A percentile compares a stretch with the other conserved stretches of the same genome.
phyloP scores from a whole-genome alignment of 1,140 invertebrate species.

The Drosophila elegans region DNA sequence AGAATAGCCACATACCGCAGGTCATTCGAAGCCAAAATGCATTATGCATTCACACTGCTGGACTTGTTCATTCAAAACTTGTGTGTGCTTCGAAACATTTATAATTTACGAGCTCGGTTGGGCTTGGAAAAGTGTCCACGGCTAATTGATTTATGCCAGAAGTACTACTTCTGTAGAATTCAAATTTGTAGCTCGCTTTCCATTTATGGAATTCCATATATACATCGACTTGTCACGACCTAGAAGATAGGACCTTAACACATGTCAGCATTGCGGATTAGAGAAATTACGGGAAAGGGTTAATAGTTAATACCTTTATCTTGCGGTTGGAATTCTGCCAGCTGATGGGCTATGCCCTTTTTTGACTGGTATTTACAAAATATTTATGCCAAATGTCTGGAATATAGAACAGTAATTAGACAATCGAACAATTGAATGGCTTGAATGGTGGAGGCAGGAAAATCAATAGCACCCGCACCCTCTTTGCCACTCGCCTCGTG shows the following conservation, averaged over 20 bases:
- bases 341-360: slow-evolving; percentile 24
- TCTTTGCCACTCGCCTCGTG: neutral
- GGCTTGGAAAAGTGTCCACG: slow-evolving; percentile 60
- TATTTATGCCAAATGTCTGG: slow-evolving; percentile 78
- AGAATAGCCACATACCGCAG: slow-evolving; percentile 44
- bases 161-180: slow-evolving; percentile 10
- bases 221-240: slow-evolving; percentile 35
- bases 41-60: slow-evolving; percentile 21
- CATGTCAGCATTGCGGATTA: slow-evolving; percentile 37
- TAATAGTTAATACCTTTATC: slow-evolving; percentile 60
- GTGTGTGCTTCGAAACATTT: slow-evolving; percentile 45
- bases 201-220: slow-evolving; percentile 17
- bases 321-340: slow-evolving; percentile 54
- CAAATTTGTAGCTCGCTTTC: slow-evolving; percentile 4
- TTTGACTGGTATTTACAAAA: slow-evolving; percentile 69
- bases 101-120: slow-evolving; percentile 73
- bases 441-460: slow-evolving; percentile 9
- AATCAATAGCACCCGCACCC: slow-evolving; percentile 51
- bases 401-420: slow-evolving; percentile 71
- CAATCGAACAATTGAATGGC: slow-evolving; percentile 63
- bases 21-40: slow-evolving; percentile 52
- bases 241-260: slow-evolving; percentile 43
- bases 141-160: slow-evolving; percentile 73
- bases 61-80: slow-evolving; percentile 38
- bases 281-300: slow-evolving; percentile 19